Evolutionary conservation across 2,113 vertebrate genomes (phyloP), one percentile per base, ranked within the genome.

Genomic region (Tetrao urogallus): DNA sequence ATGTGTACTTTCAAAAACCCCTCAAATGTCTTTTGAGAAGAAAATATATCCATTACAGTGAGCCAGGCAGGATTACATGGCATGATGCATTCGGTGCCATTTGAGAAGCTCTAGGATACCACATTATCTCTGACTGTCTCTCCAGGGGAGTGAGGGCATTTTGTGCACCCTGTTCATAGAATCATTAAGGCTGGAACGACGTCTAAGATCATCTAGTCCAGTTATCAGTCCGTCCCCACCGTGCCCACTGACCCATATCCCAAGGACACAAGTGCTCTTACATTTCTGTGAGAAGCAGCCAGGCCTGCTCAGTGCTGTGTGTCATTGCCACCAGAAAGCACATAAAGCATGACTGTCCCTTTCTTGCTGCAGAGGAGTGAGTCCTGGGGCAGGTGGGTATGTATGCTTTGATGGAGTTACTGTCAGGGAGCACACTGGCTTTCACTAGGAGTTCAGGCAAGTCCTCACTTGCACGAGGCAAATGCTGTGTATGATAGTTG

Each of bases 311-410:
- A 25, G 71, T 19, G 69, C 60, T 85, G n/a, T 36, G 20, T 73
- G 54, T 87, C 76, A 94, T 91, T 91, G 91, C 63, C 86, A 87
- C 48, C 54, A 54, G 8, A 47, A 86, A 90, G 61, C 19, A 43
- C 72, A 76, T 92, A 83, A 86, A 92, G 17, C 72, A 64, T 43
- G 42, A 22, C 57, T 60, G 38, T 56, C 52, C 34, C 60, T 30
- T 38, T 20, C 82, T 67, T 90, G 73, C 28, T 67, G 21, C 1
- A n/a, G 42, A 75, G 65, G 70, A 56, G 19, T 67, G 77, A 36
- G 56, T 48, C 24, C 64, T n/a, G 27, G 80, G 40, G 82, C 88
- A 24, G 9, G 0, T 58, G 32, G 17, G 58, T 30, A 3, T 77
- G 87, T 61, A 38, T 74, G 34, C 69, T 91, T 88, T 67, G 60